Conservation (phyloP, 2,113 vertebrate species). For the Emydocephalus ijimae region DNA sequence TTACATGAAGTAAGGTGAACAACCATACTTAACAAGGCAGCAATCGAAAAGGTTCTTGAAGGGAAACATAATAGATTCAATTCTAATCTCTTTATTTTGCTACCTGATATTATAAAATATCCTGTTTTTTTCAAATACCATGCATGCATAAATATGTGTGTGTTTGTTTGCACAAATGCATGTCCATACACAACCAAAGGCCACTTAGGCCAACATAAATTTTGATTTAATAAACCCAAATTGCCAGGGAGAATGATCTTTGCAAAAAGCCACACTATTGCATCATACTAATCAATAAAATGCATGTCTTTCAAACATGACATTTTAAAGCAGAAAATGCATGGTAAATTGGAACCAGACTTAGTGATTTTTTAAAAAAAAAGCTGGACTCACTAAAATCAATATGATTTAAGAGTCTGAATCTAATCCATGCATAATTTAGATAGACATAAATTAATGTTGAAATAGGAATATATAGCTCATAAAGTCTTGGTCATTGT, state of each 20-base stretch:
- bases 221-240: neutral
- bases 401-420: neutral
- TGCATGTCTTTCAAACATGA: neutral
- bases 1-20: neutral
- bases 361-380: neutral
- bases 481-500: neutral
- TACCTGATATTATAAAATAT: neutral
- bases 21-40: neutral
- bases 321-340: neutral
- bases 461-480: neutral
- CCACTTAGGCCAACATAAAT: neutral
- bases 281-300: neutral
- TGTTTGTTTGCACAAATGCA: neutral
- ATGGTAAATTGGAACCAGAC: neutral
- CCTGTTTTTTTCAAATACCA: neutral
- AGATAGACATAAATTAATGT: neutral
- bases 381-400: neutral
- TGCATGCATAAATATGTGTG: neutral
- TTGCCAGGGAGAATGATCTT: neutral
- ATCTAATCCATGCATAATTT: neutral
- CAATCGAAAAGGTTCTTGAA: neutral
- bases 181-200: neutral
- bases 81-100: neutral
- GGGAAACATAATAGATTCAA: neutral
- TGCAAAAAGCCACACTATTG: neutral